Conservation (phyloP, 2,888 invertebrate genomes). For the Ichneumoninae sp. region DNA sequence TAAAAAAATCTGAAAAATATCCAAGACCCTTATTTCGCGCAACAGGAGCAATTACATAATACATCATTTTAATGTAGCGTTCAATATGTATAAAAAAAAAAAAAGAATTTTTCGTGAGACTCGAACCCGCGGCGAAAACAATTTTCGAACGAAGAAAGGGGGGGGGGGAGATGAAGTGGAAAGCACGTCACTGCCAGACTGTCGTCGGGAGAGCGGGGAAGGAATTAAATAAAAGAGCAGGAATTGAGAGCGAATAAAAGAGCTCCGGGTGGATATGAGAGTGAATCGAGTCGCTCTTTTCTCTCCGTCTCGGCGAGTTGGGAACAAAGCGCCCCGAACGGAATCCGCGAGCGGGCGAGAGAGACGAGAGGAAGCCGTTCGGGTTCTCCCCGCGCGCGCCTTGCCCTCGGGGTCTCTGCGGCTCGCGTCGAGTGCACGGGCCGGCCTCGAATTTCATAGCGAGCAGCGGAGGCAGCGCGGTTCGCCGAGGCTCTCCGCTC, state of each 20-base stretch:
- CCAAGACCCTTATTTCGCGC: not conserved
- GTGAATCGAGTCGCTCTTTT: constrained; percentile 44
- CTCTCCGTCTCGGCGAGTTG: constrained; percentile 49
- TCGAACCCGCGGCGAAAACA: constrained; percentile 2
- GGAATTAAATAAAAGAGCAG: constrained; percentile 48
- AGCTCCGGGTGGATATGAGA: constrained; percentile 44
- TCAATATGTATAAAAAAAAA: not conserved
- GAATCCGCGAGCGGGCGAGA: constrained; percentile 53
- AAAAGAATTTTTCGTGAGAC: not conserved
- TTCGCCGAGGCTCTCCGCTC: not conserved
- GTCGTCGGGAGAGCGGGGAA: constrained; percentile 19
- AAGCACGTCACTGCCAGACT: constrained; percentile 41
- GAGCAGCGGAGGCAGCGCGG: not conserved
- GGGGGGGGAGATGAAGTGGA: constrained; percentile 40
- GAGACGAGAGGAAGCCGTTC: constrained; percentile 24
- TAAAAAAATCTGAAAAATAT: too few species aligned
- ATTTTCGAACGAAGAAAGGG: constrained; percentile 33
- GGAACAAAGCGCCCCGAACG: constrained; percentile 61
- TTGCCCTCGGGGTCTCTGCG: constrained; percentile 40
- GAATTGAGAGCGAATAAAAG: constrained; percentile 64
- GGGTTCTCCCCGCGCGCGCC: constrained; percentile 50
- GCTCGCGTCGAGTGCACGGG: constrained; percentile 27
- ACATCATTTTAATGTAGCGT: not conserved
- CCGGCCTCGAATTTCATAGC: constrained; percentile 69
- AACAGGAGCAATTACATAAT: constrained; percentile 1